phyloP scores from a whole-genome alignment of 2,797 vertebrate species.

The Danio albolineatus region DNA sequence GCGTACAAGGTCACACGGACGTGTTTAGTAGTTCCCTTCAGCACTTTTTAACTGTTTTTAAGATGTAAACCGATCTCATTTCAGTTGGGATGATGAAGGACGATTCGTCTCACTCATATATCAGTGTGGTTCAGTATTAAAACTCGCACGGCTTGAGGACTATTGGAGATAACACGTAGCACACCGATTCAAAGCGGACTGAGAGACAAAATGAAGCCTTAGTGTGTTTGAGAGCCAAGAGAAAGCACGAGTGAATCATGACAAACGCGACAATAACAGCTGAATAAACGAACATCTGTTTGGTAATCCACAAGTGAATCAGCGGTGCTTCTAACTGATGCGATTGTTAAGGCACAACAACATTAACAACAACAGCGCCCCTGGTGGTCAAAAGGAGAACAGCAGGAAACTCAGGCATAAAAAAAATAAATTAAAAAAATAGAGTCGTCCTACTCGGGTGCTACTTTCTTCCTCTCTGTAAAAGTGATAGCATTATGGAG shows the following conservation, averaged over 20 bases:
- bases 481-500: slow-evolving; percentile 10
- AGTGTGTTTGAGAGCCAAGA: background rate
- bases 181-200: slow-evolving; percentile 26
- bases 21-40: slow-evolving; percentile 37
- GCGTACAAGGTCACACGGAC: slow-evolving; percentile 32
- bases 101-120: background rate
- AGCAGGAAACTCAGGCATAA: slow-evolving; percentile 27
- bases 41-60: slow-evolving; percentile 70
- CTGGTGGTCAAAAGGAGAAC: slow-evolving; percentile 13
- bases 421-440: too few species aligned
- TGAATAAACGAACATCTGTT: background rate
- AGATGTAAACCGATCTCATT: slow-evolving; percentile 32
- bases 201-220: background rate
- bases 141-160: slow-evolving; percentile 18
- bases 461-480: slow-evolving; percentile 43
- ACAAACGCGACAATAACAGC: background rate
- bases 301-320: slow-evolving; percentile 3
- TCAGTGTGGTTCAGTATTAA: slow-evolving; percentile 42
- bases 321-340: background rate
- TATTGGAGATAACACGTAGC: background rate
- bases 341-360: background rate
- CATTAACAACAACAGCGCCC: background rate
- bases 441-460: slow-evolving; percentile 38
- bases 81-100: slow-evolving; percentile 20
- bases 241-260: background rate